Evolutionary conservation across 2,113 vertebrate genomes (phyloP), one percentile per base, ranked within the genome.

Genomic region (Phylloscopus trochiloides): DNA sequence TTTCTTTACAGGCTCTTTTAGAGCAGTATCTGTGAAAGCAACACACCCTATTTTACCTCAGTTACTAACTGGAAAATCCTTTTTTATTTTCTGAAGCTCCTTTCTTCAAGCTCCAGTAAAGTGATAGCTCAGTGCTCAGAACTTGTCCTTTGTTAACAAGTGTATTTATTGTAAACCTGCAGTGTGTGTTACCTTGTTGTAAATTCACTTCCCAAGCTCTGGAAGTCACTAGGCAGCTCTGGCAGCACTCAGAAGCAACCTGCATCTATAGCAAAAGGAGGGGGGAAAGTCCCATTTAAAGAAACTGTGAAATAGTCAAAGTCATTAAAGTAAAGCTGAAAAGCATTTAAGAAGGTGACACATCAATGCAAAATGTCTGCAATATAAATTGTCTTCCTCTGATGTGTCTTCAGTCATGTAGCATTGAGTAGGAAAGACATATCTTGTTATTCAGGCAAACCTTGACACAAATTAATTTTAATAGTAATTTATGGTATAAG

Each of bases 401-500:
- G 54, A 61, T 79, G 50, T 40, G 45, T 79, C 45, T 88, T 76
- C 75, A 90, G 77, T 45, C 88, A 84, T 58, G 52, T 61, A 93
- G 45, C 45, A 52, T 31, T 65, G 88, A 65, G 50, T 73, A 82
- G 12, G 32, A 82, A 79, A 93, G 74, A 62, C 16, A 76, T 5
- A 59, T 51, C 36, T 71, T 88, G 67, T 83, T 93, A 36, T 67
- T 75, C 24, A 70, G 29, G 25, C 12, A 83, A 95, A 76, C 38
- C 58, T 90, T 48, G n/a, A 73, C 12, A 3, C 20, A 93, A 90
- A 92, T 83, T 86, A 90, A 90, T 90, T 94, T 67, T 79, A 90
- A 92, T 79, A 48, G 38, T 79, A 83, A 86, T 94, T 90, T 90
- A 92, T 79, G 14, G 34, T 78, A n/a, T 70, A 86, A 94, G 62